Evolutionary conservation across 1,140 invertebrate species (phyloP).

Genomic region (Platorchestia sp.): DNA sequence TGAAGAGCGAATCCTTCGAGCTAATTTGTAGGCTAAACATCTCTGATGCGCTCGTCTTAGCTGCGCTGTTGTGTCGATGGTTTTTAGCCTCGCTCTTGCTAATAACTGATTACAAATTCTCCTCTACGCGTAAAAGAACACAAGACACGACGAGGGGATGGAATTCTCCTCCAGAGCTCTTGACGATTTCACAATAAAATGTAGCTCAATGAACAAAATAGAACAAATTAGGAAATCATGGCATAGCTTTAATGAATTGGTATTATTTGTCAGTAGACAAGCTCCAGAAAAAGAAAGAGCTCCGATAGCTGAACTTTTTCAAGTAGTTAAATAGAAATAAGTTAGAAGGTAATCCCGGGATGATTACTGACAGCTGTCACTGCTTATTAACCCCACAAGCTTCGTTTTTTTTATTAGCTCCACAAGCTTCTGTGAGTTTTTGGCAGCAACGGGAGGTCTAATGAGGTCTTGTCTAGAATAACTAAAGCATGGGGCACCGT

Average conservation of each 20-base stretch:
- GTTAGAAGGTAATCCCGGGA: neutral
- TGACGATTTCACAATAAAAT: neutral
- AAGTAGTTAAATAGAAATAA: neutral
- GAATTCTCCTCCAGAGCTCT: neutral
- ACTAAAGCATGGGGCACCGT: neutral
- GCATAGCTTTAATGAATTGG: neutral
- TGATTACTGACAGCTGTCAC: neutral
- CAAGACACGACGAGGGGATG: neutral
- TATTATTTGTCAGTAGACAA: neutral
- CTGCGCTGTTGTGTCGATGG: neutral
- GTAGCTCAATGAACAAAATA: neutral
- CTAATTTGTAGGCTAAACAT: constrained; percentile 30
- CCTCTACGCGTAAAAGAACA: neutral
- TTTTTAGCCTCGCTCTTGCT: neutral
- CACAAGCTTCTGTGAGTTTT: no score
- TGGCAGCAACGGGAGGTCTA: neutral
- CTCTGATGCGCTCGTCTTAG: neutral
- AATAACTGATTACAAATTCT: neutral
- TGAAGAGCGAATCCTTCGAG: neutral
- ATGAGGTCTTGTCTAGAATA: neutral
- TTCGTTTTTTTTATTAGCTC: neutral
- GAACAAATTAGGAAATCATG: neutral
- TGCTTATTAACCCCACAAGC: neutral
- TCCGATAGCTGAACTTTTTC: no score
- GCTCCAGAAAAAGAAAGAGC: neutral